Base-by-base conservation (phyloP, 2,797 vertebrate species). In the Otolemur crassicaudatus region DNA sequence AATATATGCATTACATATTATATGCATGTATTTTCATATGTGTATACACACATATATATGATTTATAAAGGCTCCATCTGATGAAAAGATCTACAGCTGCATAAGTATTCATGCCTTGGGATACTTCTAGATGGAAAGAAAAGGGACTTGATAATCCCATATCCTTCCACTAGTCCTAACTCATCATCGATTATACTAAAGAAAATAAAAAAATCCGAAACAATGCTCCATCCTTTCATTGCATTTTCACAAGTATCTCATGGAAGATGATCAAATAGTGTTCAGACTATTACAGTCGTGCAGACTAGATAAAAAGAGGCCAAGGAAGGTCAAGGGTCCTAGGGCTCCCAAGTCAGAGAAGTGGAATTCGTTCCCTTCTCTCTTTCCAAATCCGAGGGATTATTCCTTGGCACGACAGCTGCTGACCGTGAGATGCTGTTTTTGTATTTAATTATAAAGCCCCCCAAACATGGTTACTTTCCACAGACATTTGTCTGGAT, bases 371-470 rank as follows among this genome's bases (percentile, higher is more conserved):
- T 31, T 37, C 58, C 40, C 8, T 12, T n/a, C 34, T 10, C 49
- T 80, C 87, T 89, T 63, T 61, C 40, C 75, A 80, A 87, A 86
- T 27, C 81, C 25, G 25, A 83, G 46, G 75, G 34, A 34, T 53
- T 61, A 17, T 87, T 89, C 93, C 87, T 81, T 25, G 67, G 83
- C 37, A 76, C 46, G 8, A 40, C 95, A 98, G 94, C 97, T 97
- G 97, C 96, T 95, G 34, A 43, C 94, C 84, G 65, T 20, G 37
- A 97, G 85, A 85, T 90, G 67, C 0, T 91, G 87, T 87, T 96
- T 91, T 94, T 75, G 60, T 90, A 87, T 96, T 98, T 97, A 97
- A 97, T 97, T 96, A 96, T 97, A 97, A 97, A 90, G 82, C 53
- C 72, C 79, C 63, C 75, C 67, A 83, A 97, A 96, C 76, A 70